These are phyloP conservation scores for Melieria crassipennis DNA, from an alignment of 2,888 invertebrate species.

Conservation along the genomic window DNA sequence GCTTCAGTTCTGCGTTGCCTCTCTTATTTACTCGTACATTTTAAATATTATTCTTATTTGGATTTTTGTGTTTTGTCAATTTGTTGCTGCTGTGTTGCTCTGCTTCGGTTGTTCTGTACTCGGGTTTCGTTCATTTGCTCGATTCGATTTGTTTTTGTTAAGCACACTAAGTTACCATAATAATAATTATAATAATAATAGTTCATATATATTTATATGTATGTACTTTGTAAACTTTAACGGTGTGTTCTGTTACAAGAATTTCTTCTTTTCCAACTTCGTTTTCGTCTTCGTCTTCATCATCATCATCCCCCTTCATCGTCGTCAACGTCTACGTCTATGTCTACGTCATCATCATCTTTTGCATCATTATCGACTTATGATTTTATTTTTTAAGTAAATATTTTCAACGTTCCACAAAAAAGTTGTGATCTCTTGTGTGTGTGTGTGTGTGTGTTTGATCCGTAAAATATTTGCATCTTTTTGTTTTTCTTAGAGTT, in stretches of 20 bases:
- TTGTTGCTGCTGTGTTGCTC: not conserved
- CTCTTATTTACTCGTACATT: conserved; percentile 32
- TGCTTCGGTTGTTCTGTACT: not conserved
- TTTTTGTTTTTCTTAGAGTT: conserved; percentile 10
- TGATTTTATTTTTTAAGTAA: too few species aligned
- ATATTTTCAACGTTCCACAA: conserved; percentile 1
- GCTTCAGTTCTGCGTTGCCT: not conserved
- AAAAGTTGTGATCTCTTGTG: conserved; percentile 10
- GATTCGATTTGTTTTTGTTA: conserved; percentile 36
- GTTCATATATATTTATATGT: conserved; percentile 5
- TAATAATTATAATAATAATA: not conserved
- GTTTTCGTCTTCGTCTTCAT: too few species aligned
- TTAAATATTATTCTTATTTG: conserved; percentile 30
- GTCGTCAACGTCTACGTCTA: too few species aligned
- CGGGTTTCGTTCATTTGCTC: conserved; percentile 20
- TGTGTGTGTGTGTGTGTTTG: not conserved
- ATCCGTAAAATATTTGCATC: conserved; percentile 25
- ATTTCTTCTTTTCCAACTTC: not conserved
- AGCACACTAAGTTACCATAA: conserved; percentile 37
- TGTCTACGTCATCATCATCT: too few species aligned
- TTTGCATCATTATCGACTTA: too few species aligned
- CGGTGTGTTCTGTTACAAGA: conserved; percentile 46
- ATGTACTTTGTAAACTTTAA: conserved; percentile 40
- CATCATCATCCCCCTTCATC: too few species aligned
- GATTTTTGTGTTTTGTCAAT: conserved; percentile 26